Evolutionary conservation across 2,888 invertebrate genomes (phyloP).

Genomic region (Luperina testacea): DNA sequence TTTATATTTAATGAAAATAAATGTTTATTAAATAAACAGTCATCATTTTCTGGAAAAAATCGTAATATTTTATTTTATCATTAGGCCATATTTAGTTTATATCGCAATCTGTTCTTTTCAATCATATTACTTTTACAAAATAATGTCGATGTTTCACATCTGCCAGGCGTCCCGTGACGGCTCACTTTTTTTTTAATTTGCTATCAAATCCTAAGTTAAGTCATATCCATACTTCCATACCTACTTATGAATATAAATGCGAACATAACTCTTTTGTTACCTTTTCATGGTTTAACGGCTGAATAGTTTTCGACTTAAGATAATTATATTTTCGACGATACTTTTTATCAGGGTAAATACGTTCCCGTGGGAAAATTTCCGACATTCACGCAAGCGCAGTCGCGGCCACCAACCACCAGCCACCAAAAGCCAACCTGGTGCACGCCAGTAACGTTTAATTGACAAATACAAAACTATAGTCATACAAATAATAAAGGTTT

Average conservation of each 20-base stretch:
- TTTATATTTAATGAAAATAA: no score
- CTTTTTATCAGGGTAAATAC: neutral
- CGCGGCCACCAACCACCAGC: no score
- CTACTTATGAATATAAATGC: neutral
- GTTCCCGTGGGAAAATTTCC: neutral
- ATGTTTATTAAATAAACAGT: no score
- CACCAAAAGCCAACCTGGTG: no score
- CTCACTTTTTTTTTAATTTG: no score
- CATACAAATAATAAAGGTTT: neutral
- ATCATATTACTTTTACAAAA: no score
- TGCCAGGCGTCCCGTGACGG: no score
- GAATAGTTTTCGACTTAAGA: neutral
- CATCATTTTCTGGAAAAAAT: no score
- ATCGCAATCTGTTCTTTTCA: no score
- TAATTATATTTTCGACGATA: neutral
- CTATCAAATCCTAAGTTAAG: neutral
- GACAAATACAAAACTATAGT: neutral
- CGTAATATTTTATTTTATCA: no score
- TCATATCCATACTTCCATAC: neutral
- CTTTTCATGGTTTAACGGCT: neutral
- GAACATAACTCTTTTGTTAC: neutral
- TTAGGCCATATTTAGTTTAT: no score
- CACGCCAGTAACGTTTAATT: neutral
- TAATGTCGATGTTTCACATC: no score
- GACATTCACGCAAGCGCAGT: neutral